Percentiles rank a stretch among this genome's conserved stretches.
phyloP scores from a whole-genome alignment of 2,113 vertebrate species.

The Neotragus moschatus region DNA sequence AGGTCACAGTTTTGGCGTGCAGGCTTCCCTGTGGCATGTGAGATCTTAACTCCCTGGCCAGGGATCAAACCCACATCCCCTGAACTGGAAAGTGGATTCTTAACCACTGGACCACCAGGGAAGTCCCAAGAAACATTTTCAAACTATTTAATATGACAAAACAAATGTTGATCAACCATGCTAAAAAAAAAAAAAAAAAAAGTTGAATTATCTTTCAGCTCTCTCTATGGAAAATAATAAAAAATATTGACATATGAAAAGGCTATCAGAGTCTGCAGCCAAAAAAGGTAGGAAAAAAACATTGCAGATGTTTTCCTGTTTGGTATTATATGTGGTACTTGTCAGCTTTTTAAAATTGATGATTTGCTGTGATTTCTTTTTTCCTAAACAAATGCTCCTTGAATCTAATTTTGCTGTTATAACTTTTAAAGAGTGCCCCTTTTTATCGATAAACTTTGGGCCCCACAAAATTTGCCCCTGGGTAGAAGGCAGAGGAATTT shows the following conservation, averaged over 20 bases:
- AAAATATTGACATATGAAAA: background rate
- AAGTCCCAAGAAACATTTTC: background rate
- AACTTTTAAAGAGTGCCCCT: background rate
- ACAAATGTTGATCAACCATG: background rate
- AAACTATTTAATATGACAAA: background rate
- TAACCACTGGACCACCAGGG: background rate
- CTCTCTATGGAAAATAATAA: background rate
- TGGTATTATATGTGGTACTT: background rate
- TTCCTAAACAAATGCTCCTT: background rate
- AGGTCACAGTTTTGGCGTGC: background rate
- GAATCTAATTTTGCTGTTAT: background rate
- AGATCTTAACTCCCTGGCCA: background rate
- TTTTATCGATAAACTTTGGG: background rate
- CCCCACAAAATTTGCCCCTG: background rate
- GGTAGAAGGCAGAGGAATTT: background rate
- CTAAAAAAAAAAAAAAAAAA: background rate
- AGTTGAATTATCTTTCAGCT: background rate
- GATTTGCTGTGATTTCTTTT: background rate
- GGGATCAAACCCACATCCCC: background rate
- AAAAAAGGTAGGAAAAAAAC: background rate
- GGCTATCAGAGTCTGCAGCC: background rate
- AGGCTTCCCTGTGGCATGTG: background rate
- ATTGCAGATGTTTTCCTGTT: background rate
- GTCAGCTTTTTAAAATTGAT: background rate
- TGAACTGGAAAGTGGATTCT: background rate